Evolutionary conservation across 2,888 invertebrate genomes (phyloP).

Genomic region (Xestia sexstrigata): DNA sequence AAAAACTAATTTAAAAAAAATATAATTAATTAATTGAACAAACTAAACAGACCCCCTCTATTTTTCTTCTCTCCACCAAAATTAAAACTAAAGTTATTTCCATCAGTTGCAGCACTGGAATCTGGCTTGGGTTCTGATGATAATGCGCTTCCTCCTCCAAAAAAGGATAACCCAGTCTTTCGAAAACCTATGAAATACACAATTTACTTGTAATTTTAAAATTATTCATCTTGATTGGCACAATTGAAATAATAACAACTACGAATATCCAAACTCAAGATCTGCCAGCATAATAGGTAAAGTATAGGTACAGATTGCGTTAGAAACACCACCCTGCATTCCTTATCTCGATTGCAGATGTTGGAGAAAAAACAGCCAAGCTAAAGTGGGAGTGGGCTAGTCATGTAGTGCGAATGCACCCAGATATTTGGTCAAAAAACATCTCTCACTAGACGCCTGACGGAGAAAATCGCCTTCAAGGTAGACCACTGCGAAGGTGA

Average conservation of each 20-base stretch:
- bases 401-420: too few relatives aligned
- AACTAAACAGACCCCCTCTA: conserved; percentile 83
- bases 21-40: conserved; percentile 73
- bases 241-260: conserved; percentile 1
- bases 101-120: conserved; percentile 68
- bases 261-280: too few relatives aligned
- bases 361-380: too few relatives aligned
- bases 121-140: conserved; percentile 73
- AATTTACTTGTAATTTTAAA: background rate
- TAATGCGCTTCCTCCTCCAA: conserved; percentile 75
- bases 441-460: too few relatives aligned
- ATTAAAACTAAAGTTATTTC: conserved; percentile 80
- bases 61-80: conserved; percentile 83
- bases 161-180: conserved; percentile 82
- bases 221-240: background rate
- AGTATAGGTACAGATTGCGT: too few relatives aligned
- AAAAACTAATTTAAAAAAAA: conserved; percentile 15
- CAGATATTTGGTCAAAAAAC: too few relatives aligned
- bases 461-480: too few relatives aligned
- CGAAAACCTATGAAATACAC: conserved; percentile 76
- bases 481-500: too few relatives aligned
- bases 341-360: too few relatives aligned
- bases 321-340: too few relatives aligned
- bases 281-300: too few relatives aligned
- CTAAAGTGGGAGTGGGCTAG: too few relatives aligned